These are phyloP conservation scores for Bos javanicus DNA, from an alignment of 2,113 vertebrate genomes.

Conservation along the genomic window DNA sequence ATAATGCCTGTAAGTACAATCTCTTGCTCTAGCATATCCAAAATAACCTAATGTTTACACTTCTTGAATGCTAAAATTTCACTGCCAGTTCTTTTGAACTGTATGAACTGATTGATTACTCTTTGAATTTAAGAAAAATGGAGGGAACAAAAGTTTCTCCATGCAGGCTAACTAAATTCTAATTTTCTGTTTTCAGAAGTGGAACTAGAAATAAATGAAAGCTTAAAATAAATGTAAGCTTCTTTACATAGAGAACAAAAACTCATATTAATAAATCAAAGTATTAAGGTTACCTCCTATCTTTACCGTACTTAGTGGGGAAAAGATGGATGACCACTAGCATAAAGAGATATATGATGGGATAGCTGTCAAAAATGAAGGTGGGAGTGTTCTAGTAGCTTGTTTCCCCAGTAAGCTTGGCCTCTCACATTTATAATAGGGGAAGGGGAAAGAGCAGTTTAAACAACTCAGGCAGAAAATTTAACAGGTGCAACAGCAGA, in stretches of 20 bases:
- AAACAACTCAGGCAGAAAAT: not conserved
- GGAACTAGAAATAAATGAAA: not conserved
- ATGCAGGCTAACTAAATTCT: slow-evolving; percentile 1
- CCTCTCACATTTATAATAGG: not conserved
- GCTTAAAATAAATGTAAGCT: not conserved
- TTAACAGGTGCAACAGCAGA: not conserved
- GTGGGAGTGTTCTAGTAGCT: not conserved
- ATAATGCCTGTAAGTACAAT: not conserved
- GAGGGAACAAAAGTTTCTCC: not conserved
- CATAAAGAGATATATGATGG: not conserved
- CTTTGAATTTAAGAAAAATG: not conserved
- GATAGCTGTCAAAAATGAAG: not conserved
- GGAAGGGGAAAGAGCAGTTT: not conserved
- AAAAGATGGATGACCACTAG: not conserved
- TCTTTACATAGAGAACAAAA: not conserved
- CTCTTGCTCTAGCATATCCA: not conserved
- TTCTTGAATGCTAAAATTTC: slow-evolving; percentile 5
- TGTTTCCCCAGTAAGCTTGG: not conserved
- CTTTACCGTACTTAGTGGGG: not conserved
- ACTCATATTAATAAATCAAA: not conserved
- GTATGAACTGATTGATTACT: not conserved
- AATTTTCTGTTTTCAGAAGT: not conserved
- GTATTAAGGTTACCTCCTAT: not conserved
- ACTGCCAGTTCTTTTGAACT: not conserved
- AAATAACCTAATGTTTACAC: not conserved